A percentile compares a stretch with the other conserved stretches of the same genome.
These are phyloP conservation scores for Anableps anableps DNA, from an alignment of 2,797 vertebrate genomes.

Conservation along the genomic window DNA sequence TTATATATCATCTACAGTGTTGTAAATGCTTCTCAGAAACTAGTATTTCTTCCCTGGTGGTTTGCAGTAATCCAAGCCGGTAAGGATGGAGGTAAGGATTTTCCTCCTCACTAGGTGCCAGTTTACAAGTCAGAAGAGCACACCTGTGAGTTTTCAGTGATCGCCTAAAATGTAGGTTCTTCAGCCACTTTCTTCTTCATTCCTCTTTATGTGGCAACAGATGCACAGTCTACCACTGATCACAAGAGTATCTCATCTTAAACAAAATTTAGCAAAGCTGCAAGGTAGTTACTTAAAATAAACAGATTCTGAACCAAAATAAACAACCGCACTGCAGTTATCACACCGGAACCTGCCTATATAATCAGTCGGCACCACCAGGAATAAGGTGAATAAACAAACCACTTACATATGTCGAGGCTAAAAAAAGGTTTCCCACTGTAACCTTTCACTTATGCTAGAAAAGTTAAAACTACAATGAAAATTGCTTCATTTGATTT, in stretches of 20 bases:
- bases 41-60: background rate
- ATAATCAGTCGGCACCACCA: background rate
- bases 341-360: background rate
- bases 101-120: background rate
- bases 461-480: background rate
- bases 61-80: background rate
- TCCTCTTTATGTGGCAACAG: background rate
- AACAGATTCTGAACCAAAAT: background rate
- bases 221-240: background rate
- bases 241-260: background rate
- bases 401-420: background rate
- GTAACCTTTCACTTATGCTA: background rate
- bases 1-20: background rate
- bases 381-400: background rate
- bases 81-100: background rate
- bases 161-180: background rate
- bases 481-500: background rate
- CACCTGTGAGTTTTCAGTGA: background rate
- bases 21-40: background rate
- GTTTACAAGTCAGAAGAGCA: background rate
- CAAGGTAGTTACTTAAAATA: background rate
- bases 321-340: background rate
- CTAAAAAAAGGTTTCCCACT: background rate
- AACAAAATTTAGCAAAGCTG: background rate
- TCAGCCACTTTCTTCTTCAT: background rate